Evolutionary conservation across 2,888 invertebrate species (phyloP).

Genomic region (Nebria salina): DNA sequence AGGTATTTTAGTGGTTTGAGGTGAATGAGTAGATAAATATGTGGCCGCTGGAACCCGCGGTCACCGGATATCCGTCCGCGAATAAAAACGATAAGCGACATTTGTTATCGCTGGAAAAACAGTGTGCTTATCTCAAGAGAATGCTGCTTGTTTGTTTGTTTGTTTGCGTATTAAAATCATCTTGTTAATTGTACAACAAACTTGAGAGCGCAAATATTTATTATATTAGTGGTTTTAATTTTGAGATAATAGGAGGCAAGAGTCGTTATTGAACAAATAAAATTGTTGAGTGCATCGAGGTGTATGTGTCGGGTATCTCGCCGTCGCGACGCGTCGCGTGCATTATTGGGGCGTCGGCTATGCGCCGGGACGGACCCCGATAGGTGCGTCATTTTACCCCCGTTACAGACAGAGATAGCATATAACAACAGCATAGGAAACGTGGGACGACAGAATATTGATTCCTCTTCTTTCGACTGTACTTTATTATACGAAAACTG

Average conservation of each 20-base stretch:
- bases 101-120: slow-evolving; percentile 16
- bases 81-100: not conserved
- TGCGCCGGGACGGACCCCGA: not conserved
- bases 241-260: too few relatives aligned
- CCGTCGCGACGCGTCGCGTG: not conserved
- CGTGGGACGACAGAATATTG: slow-evolving; percentile 27
- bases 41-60: not conserved
- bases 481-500: slow-evolving; percentile 26
- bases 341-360: slow-evolving; percentile 28
- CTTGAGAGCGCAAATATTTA: not conserved
- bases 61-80: slow-evolving; percentile 23
- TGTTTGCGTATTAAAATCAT: not conserved
- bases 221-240: too few relatives aligned
- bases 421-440: slow-evolving; percentile 35
- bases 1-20: not conserved
- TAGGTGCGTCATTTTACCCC: not conserved
- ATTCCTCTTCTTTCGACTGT: slow-evolving; percentile 23
- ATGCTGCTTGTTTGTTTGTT: not conserved
- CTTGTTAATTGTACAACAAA: not conserved
- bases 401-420: not conserved
- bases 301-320: not conserved
- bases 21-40: not conserved
- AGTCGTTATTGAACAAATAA: not conserved
- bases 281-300: slow-evolving; percentile 1
- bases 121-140: not conserved